phyloP scores from a whole-genome alignment of 2,888 invertebrate species.

The Harpalus rufipes region DNA sequence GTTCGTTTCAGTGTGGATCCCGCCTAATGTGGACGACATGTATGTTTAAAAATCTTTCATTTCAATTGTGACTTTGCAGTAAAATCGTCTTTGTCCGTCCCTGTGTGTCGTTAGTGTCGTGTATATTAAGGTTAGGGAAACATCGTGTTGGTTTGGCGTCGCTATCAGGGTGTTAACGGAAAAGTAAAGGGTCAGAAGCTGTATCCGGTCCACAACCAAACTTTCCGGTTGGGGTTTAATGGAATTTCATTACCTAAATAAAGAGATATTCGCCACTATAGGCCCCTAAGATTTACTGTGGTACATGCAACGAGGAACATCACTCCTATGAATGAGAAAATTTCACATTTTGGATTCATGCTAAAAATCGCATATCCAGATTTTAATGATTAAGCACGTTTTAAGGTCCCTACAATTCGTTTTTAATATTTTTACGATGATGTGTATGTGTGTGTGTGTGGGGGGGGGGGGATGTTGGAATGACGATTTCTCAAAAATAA shows the following conservation, averaged over 20 bases:
- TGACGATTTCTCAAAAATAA: too few species aligned
- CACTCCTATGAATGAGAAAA: too few species aligned
- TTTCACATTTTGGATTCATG: too few species aligned
- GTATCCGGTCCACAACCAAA: conserved; percentile 60
- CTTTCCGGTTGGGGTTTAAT: conserved; percentile 64
- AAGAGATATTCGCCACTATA: conserved; percentile 61
- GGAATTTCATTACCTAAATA: conserved; percentile 65
- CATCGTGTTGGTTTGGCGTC: conserved; percentile 44
- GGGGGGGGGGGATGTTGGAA: too few species aligned
- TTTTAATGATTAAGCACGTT: too few species aligned
- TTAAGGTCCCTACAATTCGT: too few species aligned
- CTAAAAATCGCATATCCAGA: too few species aligned
- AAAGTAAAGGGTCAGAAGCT: conserved; percentile 63
- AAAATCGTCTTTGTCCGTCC: background rate
- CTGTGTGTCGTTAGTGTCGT: conserved; percentile 24
- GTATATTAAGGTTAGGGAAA: conserved; percentile 40
- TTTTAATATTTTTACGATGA: too few species aligned
- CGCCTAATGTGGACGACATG: too few species aligned
- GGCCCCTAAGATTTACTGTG: conserved; percentile 14
- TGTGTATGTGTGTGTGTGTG: too few species aligned
- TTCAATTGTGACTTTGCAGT: background rate
- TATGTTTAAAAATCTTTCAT: too few species aligned
- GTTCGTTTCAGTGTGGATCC: too few species aligned
- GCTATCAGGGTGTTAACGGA: conserved; percentile 65
- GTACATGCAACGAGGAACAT: background rate